Evolutionary conservation across 2,797 vertebrate genomes (phyloP).

Genomic region (Menidia menidia): DNA sequence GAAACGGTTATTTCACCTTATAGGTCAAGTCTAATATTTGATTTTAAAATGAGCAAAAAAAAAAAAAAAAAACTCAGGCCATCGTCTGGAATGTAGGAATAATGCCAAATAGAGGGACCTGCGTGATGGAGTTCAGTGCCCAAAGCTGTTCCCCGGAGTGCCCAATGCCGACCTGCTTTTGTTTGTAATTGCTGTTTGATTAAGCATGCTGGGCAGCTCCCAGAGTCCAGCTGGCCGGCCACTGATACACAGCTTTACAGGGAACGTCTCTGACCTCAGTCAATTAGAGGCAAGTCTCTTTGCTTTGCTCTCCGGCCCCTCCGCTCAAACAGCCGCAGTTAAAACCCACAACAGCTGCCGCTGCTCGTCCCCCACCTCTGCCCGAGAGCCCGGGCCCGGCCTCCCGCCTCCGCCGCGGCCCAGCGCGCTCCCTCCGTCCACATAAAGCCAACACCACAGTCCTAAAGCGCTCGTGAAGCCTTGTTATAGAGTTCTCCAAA

Average conservation of each 20-base stretch:
- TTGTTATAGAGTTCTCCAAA: conserved; percentile 81
- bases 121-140: conserved; percentile 70
- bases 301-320: conserved; percentile 53
- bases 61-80: conserved; percentile 24
- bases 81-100: conserved; percentile 54
- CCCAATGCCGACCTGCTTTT: conserved; percentile 79
- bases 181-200: conserved; percentile 86
- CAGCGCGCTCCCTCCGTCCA: conserved; percentile 54
- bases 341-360: conserved; percentile 50
- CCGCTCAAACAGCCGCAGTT: conserved; percentile 39
- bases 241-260: conserved; percentile 80
- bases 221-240: conserved; percentile 73
- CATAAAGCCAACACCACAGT: conserved; percentile 78
- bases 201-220: conserved; percentile 82
- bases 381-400: conserved; percentile 34
- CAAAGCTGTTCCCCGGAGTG: conserved; percentile 65
- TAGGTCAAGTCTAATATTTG: conserved; percentile 9
- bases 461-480: conserved; percentile 82
- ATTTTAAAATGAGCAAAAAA: conserved; percentile 15
- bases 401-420: conserved; percentile 46
- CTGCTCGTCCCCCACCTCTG: conserved; percentile 40
- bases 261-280: conserved; percentile 75
- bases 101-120: conserved; percentile 74
- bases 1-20: neutral
- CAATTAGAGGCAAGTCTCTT: conserved; percentile 56